A percentile compares a stretch with the other conserved stretches of the same genome.
Evolutionary conservation across 2,113 vertebrate species (phyloP).

Genomic region (Cercocebus atys): DNA sequence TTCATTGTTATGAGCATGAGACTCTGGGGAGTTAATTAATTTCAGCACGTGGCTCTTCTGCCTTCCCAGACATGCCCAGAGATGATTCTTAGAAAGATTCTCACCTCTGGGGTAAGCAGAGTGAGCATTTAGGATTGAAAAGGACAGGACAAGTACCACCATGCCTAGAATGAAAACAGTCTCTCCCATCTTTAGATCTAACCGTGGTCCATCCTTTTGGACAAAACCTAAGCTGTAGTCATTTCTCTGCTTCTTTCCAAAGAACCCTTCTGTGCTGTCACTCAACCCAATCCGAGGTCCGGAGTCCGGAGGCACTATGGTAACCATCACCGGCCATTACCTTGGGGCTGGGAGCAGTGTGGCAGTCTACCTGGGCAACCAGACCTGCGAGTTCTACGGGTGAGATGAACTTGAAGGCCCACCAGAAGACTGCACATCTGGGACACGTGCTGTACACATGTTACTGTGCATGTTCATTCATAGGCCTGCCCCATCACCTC

Average conservation of each 20-base stretch:
- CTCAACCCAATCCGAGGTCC: constrained; percentile 93
- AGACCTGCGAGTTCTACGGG: constrained; percentile 96
- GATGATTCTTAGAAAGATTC: background rate
- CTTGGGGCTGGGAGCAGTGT: constrained; percentile 95
- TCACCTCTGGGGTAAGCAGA: background rate
- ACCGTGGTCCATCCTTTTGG: background rate
- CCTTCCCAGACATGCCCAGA: background rate
- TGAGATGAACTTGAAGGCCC: constrained; percentile 78
- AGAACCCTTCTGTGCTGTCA: constrained; percentile 92
- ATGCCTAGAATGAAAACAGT: background rate
- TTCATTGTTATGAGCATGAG: background rate
- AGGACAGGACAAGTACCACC: background rate
- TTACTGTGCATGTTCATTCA: accelerated
- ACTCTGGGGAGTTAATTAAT: constrained; percentile 54
- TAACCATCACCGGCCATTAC: constrained; percentile 94
- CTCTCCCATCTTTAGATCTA: background rate
- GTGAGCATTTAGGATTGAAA: background rate
- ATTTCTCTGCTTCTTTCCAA: constrained; percentile 65
- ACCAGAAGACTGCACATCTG: accelerated
- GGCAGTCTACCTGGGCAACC: constrained; percentile 93
- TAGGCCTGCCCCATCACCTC: background rate
- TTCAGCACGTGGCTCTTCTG: background rate
- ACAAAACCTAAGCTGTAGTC: background rate
- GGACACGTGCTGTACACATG: background rate
- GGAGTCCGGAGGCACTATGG: constrained; percentile 96